A percentile compares a stretch with the other conserved stretches of the same genome.
Evolutionary conservation across 2,888 invertebrate genomes (phyloP).

Genomic region (Zhengitettix transpicula): DNA sequence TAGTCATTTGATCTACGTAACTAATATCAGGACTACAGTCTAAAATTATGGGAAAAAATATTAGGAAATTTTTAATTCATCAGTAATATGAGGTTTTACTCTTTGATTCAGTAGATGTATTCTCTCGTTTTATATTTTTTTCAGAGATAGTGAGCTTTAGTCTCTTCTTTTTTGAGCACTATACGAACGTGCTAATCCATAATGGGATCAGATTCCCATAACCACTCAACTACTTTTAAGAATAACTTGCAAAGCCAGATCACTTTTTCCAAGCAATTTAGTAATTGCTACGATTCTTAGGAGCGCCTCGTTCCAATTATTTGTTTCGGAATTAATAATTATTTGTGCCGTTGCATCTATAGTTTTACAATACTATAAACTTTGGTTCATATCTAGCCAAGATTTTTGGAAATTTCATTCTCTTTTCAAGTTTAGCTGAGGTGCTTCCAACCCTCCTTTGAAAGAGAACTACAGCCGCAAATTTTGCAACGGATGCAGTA

Average conservation of each 20-base stretch:
- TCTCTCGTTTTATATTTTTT: not conserved
- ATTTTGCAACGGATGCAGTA: too few relatives aligned
- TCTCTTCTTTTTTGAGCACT: not conserved
- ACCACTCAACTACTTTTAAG: not conserved
- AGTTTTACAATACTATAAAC: not conserved
- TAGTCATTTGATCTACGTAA: not conserved
- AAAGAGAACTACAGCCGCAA: too few relatives aligned
- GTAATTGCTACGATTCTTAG: not conserved
- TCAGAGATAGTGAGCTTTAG: conserved; percentile 1
- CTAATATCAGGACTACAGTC: not conserved
- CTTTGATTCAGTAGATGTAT: not conserved
- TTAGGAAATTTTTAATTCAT: not conserved
- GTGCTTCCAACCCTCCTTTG: too few relatives aligned
- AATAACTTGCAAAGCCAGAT: not conserved
- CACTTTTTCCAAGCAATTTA: not conserved
- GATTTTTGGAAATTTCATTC: conserved; percentile 3
- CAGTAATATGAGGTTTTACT: not conserved
- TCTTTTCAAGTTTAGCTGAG: too few relatives aligned
- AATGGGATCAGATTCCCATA: not conserved
- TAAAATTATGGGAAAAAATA: not conserved
- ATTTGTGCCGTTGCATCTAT: too few relatives aligned
- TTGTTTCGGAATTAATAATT: not conserved
- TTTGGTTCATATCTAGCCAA: not conserved
- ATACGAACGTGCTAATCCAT: not conserved
- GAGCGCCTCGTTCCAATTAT: not conserved